Percentiles rank a stretch among this genome's conserved stretches.
These are phyloP conservation scores for Pholis gunnellus DNA, from an alignment of 2,113 vertebrate genomes.

Conservation along the genomic window DNA sequence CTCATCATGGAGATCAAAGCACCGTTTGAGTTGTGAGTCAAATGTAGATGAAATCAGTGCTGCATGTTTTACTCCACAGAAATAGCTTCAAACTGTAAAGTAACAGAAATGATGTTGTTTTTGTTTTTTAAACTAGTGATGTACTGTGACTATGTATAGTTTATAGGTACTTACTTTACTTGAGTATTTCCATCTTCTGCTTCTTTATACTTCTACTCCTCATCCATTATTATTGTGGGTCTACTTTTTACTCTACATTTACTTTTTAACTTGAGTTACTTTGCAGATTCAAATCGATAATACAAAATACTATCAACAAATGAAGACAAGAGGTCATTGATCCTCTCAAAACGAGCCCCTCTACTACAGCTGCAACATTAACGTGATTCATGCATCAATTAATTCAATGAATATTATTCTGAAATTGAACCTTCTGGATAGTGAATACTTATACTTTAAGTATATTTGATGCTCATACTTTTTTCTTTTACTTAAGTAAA, in stretches of 20 bases:
- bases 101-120: not conserved
- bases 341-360: not conserved
- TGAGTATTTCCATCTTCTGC: not conserved
- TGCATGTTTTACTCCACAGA: not conserved
- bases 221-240: not conserved
- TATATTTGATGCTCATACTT: not conserved
- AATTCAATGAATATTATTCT: not conserved
- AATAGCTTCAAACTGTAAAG: not conserved
- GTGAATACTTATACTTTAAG: not conserved
- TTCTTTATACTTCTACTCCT: not conserved
- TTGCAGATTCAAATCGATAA: not conserved
- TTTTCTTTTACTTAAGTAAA: not conserved
- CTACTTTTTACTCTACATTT: not conserved
- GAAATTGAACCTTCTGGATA: not conserved
- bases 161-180: not conserved
- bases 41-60: not conserved
- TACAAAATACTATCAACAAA: not conserved
- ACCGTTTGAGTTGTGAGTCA: not conserved
- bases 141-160: too few species aligned
- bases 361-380: not conserved
- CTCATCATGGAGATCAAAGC: constrained; percentile 35
- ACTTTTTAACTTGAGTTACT: not conserved
- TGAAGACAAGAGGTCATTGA: not conserved
- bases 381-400: not conserved
- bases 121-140: not conserved